Base-by-base conservation (phyloP, 2,888 invertebrate species). In the Octonoba sinensis region DNA sequence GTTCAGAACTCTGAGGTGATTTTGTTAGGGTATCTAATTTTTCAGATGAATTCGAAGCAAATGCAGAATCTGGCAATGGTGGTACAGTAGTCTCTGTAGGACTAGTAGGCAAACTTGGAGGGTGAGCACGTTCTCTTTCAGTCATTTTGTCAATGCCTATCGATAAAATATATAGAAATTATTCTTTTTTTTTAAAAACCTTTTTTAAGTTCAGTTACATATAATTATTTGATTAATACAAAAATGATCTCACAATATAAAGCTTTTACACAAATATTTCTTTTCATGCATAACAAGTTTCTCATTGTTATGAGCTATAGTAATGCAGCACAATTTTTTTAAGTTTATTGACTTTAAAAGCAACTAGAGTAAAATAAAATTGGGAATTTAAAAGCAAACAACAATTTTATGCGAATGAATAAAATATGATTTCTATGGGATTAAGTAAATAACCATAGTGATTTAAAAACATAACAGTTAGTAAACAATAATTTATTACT, bases 121-220 rank as follows among this genome's bases (percentile, higher is more conserved):
- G 87, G 90, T 97, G 96, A 0, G 97, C 97, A 0, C 95, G 95
- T 87, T 96, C 95, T 78, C 94, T 92, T 89, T 98, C 98, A 4
- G 99, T 99, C 95, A 97, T 97, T 85, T 94, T 93, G 71, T 93
- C 93, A 85, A 96, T 94, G 20, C 93, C 94, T 92, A 78, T 12
- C 77, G 71, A 71, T 24, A 20, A 56, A 12, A 59, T 1, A 44
- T 57, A n/a, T 0, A 44, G 46, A 15, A 27, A 57, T 44, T 24
- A 20, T 46, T 46, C 1, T 18, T 4, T 1, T 22, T 20, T 54
- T 24, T 57, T 44, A 71, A 59, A 2, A 51, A 51, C 54, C 12
- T 49, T 24, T 51, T 54, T 20, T 27, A 16, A 20, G 15, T 54
- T 67, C 15, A 54, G 51, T 20, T n/a, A 66, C 49, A 51, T 22